Percentiles rank a stretch among this genome's conserved stretches.
These are phyloP conservation scores for Pseudococcus viburni DNA, from an alignment of 2,888 invertebrate species.

Conservation along the genomic window DNA sequence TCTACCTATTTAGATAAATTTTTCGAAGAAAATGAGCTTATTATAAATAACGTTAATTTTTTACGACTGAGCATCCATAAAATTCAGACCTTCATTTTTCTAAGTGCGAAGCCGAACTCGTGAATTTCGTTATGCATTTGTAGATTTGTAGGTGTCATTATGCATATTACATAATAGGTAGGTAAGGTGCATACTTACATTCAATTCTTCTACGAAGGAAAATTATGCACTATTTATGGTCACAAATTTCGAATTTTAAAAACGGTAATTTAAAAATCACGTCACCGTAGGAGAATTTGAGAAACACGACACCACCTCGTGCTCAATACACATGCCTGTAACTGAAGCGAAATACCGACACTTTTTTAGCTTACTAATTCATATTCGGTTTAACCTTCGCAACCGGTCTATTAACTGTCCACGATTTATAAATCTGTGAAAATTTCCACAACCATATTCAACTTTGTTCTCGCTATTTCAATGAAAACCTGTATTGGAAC, in stretches of 20 bases:
- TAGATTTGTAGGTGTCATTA: too few relatives aligned
- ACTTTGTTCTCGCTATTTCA: not conserved
- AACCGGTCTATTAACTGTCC: constrained; percentile 51
- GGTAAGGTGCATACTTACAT: not conserved
- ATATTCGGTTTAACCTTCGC: constrained; percentile 51
- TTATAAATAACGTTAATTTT: not conserved
- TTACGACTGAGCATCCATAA: not conserved
- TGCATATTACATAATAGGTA: not conserved
- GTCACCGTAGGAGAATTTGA: not conserved
- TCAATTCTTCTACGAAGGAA: not conserved
- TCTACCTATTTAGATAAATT: too few relatives aligned
- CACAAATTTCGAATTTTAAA: not conserved
- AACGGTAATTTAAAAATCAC: not conserved
- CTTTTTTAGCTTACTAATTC: constrained; percentile 39
- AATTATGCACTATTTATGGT: not conserved
- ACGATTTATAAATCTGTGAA: constrained; percentile 16
- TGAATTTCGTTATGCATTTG: too few relatives aligned
- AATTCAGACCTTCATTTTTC: not conserved
- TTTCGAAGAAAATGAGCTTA: too few relatives aligned
- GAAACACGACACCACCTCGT: not conserved
- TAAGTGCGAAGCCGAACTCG: too few relatives aligned
- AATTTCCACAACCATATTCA: not conserved
- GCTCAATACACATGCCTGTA: constrained; percentile 1
- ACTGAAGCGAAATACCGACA: not conserved
- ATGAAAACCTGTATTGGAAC: not conserved